Percentiles rank a stretch among this genome's conserved stretches.
Conservation (phyloP, 2,113 vertebrate genomes). For the Bos indicus region DNA sequence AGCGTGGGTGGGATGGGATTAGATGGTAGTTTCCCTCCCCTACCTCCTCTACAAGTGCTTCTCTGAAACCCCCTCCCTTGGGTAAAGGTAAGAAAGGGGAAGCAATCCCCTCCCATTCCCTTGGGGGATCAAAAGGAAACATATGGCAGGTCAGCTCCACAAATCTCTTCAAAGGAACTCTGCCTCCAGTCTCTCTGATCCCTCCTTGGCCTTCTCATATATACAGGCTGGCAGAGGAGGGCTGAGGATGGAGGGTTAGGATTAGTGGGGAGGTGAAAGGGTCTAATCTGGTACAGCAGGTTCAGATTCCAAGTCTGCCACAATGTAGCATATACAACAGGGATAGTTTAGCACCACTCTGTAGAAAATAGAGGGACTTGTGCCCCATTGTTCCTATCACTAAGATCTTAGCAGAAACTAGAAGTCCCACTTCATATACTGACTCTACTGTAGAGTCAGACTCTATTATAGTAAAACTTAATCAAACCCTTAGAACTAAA, state of each 20-base stretch:
- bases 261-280: background rate
- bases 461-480: background rate
- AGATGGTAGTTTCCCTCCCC: background rate
- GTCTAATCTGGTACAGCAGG: background rate
- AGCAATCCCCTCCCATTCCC: background rate
- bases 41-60: background rate
- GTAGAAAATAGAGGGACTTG: background rate
- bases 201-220: background rate
- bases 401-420: background rate
- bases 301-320: background rate
- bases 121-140: background rate
- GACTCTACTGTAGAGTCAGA: background rate
- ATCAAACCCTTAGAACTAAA: background rate
- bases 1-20: background rate
- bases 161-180: background rate
- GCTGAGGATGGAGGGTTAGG: background rate
- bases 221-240: accelerated
- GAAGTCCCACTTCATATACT: background rate
- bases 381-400: background rate
- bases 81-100: background rate
- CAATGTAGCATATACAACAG: background rate
- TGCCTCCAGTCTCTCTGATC: background rate
- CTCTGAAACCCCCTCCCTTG: background rate
- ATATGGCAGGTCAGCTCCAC: background rate
- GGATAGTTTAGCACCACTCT: background rate